These are phyloP conservation scores for Mus spicilegus DNA, from an alignment of 2,113 vertebrate species.

Conservation along the genomic window DNA sequence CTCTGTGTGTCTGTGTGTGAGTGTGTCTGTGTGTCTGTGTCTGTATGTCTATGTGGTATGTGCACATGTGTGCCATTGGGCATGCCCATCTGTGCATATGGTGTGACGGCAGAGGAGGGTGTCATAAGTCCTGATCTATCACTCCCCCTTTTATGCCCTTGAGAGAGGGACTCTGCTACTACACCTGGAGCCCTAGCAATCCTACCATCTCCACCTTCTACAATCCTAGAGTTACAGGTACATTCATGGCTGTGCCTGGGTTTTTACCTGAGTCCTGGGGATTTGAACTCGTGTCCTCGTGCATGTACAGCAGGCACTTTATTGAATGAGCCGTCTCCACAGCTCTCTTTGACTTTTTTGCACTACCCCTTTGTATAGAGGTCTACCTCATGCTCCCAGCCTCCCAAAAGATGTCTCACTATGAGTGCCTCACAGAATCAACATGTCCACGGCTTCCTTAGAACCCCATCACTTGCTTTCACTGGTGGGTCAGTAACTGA, in stretches of 20 bases:
- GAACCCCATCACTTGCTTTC: not conserved
- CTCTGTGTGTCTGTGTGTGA: not conserved
- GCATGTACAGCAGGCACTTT: not conserved
- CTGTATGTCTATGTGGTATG: not conserved
- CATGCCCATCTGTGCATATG: not conserved
- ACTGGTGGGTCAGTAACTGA: not conserved
- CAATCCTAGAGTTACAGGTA: not conserved
- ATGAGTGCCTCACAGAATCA: not conserved
- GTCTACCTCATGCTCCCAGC: not conserved
- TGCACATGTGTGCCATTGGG: not conserved
- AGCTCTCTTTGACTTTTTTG: not conserved
- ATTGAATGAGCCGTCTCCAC: not conserved
- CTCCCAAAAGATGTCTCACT: not conserved
- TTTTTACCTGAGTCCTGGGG: not conserved
- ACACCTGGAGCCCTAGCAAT: not conserved
- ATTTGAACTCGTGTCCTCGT: not conserved
- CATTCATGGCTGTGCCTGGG: not conserved
- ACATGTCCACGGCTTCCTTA: not conserved
- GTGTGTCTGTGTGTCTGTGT: not conserved
- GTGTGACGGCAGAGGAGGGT: not conserved
- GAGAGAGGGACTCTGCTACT: too few relatives aligned
- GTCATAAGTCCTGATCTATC: not conserved
- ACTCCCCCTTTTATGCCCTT: not conserved
- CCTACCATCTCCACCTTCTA: not conserved
- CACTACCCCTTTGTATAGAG: not conserved